Evolutionary conservation across 2,113 vertebrate species (phyloP).

Genomic region (Periophthalmodon schlosseri): DNA sequence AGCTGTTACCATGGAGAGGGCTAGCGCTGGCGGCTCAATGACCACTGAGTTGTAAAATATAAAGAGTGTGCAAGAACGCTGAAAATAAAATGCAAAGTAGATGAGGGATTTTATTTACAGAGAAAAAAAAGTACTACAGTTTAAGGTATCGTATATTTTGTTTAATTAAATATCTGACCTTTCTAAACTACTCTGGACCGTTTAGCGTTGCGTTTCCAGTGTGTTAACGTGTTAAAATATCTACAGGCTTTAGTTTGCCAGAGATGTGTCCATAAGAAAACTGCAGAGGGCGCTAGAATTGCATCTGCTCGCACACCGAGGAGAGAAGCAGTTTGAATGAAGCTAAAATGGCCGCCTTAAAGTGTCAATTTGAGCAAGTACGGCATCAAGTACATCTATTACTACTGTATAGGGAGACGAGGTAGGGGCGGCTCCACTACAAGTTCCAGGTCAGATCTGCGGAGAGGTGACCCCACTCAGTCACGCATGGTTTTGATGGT

Average conservation of each 20-base stretch:
- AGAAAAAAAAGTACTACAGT: neutral
- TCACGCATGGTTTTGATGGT: too few species aligned
- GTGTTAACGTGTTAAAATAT: neutral
- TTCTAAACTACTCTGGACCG: neutral
- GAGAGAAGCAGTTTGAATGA: neutral
- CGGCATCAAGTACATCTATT: neutral
- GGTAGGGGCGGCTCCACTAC: too few species aligned
- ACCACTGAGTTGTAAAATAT: neutral
- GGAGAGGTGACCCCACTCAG: too few species aligned
- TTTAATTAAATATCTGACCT: neutral
- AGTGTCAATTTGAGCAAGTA: neutral
- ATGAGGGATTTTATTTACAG: neutral
- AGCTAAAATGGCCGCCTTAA: too few species aligned
- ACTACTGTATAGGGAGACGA: too few species aligned
- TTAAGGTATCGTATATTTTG: neutral
- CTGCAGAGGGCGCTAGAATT: neutral
- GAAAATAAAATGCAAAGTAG: constrained; percentile 2
- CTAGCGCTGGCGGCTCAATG: neutral
- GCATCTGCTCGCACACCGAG: neutral
- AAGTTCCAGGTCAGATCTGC: neutral
- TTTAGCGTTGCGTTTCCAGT: neutral
- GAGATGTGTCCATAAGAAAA: neutral
- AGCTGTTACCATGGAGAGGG: constrained; percentile 2
- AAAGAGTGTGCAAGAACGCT: neutral
- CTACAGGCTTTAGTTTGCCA: neutral